Evolutionary conservation across 2,113 vertebrate genomes (phyloP).

Genomic region (Urocynchramus pylzowi): DNA sequence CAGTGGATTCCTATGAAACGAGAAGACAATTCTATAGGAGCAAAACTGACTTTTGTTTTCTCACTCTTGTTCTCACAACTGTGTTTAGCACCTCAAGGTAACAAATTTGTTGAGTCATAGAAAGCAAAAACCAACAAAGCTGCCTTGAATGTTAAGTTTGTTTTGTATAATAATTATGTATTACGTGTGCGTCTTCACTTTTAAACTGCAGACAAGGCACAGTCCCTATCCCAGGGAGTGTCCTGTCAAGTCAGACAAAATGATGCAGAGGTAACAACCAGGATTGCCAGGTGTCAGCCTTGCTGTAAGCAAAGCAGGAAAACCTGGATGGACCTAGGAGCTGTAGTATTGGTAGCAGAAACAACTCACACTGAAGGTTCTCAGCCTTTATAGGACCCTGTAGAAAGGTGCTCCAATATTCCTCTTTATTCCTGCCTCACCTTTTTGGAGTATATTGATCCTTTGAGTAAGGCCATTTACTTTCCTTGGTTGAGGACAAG

Average conservation of each 20-base stretch:
- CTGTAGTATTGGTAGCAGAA: background rate
- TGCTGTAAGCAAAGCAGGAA: background rate
- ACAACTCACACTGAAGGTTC: background rate
- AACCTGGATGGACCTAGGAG: background rate
- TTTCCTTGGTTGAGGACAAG: background rate
- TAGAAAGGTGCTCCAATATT: background rate
- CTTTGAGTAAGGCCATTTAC: background rate
- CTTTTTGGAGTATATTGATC: background rate
- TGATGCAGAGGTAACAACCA: background rate
- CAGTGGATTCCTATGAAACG: background rate
- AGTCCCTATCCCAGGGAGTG: background rate
- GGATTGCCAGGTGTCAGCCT: background rate
- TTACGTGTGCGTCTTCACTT: accelerated
- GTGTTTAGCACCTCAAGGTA: background rate
- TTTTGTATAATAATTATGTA: background rate
- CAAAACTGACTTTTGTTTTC: background rate
- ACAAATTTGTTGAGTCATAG: slow-evolving; percentile 55
- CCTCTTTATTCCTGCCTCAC: background rate
- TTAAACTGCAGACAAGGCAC: background rate
- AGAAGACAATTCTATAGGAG: background rate
- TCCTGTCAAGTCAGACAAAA: background rate
- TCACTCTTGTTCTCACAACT: background rate
- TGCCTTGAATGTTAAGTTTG: slow-evolving; percentile 6
- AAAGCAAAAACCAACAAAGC: background rate
- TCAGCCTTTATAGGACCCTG: background rate